These are phyloP conservation scores for Craniophora ligustri DNA, from an alignment of 2,888 invertebrate genomes.

Conservation along the genomic window DNA sequence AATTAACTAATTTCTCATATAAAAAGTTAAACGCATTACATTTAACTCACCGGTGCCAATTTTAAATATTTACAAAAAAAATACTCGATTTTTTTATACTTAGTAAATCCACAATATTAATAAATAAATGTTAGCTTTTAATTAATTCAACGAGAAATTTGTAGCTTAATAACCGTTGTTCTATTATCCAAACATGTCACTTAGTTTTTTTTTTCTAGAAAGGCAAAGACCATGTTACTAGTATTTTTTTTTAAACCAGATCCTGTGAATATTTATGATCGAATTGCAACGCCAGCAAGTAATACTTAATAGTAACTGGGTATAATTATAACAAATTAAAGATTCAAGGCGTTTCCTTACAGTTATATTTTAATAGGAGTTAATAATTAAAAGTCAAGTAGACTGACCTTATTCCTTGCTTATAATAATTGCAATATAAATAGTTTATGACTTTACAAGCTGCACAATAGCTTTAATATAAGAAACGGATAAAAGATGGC, in stretches of 20 bases:
- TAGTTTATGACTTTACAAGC: constrained; percentile 57
- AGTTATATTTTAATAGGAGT: constrained; percentile 71
- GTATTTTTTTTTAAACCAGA: constrained; percentile 15
- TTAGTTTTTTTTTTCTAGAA: constrained; percentile 7
- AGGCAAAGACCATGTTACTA: constrained; percentile 9
- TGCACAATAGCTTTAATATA: constrained; percentile 42
- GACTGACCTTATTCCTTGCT: constrained; percentile 65
- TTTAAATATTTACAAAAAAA: too few species aligned
- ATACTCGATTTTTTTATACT: too few species aligned
- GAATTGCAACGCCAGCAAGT: constrained; percentile 24
- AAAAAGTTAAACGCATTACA: too few species aligned
- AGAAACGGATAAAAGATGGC: constrained; percentile 52
- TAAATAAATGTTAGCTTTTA: neutral
- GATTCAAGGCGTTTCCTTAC: constrained; percentile 74
- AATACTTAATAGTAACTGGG: constrained; percentile 20
- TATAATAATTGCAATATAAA: constrained; percentile 61
- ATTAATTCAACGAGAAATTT: constrained; percentile 1
- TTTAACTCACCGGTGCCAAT: too few species aligned
- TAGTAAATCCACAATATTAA: too few species aligned
- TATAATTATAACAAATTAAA: constrained; percentile 67
- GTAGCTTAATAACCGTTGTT: constrained; percentile 14
- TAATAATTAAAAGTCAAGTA: constrained; percentile 72
- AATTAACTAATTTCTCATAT: too few species aligned
- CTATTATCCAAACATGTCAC: constrained; percentile 29
- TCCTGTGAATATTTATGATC: constrained; percentile 41